Percentiles rank a stretch among this genome's conserved stretches.
phyloP scores from a whole-genome alignment of 2,888 invertebrate species.

The Hedya salicella region DNA sequence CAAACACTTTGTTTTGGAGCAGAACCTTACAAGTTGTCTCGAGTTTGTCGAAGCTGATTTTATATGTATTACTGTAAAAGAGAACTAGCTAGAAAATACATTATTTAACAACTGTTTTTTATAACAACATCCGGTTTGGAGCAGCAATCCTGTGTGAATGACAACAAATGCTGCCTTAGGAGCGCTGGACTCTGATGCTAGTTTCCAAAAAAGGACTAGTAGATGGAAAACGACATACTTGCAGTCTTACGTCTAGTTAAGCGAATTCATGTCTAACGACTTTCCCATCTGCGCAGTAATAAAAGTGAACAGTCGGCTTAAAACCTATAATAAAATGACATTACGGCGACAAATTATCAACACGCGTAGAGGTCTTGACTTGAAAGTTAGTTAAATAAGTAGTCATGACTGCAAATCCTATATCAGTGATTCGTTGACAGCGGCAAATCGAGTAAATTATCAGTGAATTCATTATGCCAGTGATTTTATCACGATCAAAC shows the following conservation, averaged over 20 bases:
- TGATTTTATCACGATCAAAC: slow-evolving; percentile 35
- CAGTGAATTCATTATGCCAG: slow-evolving; percentile 33
- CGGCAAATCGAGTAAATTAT: slow-evolving; percentile 33
- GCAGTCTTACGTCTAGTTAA: slow-evolving; percentile 41
- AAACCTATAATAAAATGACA: slow-evolving; percentile 35
- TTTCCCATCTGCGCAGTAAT: slow-evolving; percentile 41
- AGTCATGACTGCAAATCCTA: slow-evolving; percentile 17
- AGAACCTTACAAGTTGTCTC: slow-evolving; percentile 44
- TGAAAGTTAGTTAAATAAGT: slow-evolving; percentile 35
- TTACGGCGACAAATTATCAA: slow-evolving; percentile 40
- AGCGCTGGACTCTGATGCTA: slow-evolving; percentile 8
- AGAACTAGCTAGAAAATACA: slow-evolving; percentile 28
- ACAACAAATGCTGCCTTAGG: slow-evolving; percentile 30
- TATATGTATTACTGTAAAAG: slow-evolving; percentile 5
- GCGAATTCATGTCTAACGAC: slow-evolving; percentile 43
- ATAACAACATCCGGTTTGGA: slow-evolving; percentile 24
- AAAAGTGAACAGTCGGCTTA: slow-evolving; percentile 42
- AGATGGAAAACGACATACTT: slow-evolving; percentile 39
- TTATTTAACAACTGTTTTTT: slow-evolving; percentile 36
- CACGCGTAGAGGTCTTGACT: slow-evolving; percentile 28
- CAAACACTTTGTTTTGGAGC: slow-evolving; percentile 51
- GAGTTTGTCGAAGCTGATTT: slow-evolving; percentile 19
- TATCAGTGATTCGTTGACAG: slow-evolving; percentile 19
- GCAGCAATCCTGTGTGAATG: slow-evolving; percentile 21
- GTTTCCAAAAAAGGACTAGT: slow-evolving; percentile 41